phyloP scores from a whole-genome alignment of 2,797 vertebrate genomes.

The Pseudopleuronectes americanus region DNA sequence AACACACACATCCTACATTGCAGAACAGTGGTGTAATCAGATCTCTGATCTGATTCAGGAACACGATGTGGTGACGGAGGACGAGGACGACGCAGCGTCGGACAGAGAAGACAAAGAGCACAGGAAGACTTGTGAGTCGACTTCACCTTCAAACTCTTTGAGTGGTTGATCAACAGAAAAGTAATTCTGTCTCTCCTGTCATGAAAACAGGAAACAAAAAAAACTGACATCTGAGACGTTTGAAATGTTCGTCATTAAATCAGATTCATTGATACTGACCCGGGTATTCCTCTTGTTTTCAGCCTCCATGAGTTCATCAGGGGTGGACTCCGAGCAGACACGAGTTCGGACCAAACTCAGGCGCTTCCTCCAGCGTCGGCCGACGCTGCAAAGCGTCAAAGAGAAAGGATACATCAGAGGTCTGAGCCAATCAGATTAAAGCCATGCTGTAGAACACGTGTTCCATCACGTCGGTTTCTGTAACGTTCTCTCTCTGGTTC shows the following conservation, averaged over 20 bases:
- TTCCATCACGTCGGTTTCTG: neutral
- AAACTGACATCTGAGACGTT: too few relatives aligned
- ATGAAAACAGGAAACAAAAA: too few relatives aligned
- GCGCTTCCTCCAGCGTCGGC: slow-evolving; percentile 88
- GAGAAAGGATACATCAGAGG: slow-evolving; percentile 91
- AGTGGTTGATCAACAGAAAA: too few relatives aligned
- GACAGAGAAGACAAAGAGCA: slow-evolving; percentile 83
- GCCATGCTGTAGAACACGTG: too few relatives aligned
- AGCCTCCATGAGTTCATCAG: slow-evolving; percentile 46
- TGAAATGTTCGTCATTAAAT: too few relatives aligned
- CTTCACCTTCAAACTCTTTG: neutral
- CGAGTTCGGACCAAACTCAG: slow-evolving; percentile 81
- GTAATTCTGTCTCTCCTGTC: too few relatives aligned
- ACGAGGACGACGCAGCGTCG: slow-evolving; percentile 79
- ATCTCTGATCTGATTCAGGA: slow-evolving; percentile 59
- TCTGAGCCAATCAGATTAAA: slow-evolving; percentile 26
- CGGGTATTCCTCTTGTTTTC: neutral
- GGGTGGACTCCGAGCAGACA: slow-evolving; percentile 71
- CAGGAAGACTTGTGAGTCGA: slow-evolving; percentile 32
- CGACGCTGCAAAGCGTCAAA: slow-evolving; percentile 88
- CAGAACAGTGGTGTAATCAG: too few relatives aligned
- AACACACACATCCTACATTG: too few relatives aligned
- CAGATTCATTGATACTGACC: too few relatives aligned
- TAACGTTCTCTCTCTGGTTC: neutral
- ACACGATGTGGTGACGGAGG: slow-evolving; percentile 73